phyloP scores from a whole-genome alignment of 2,113 vertebrate species.

The Girardinichthys multiradiatus region DNA sequence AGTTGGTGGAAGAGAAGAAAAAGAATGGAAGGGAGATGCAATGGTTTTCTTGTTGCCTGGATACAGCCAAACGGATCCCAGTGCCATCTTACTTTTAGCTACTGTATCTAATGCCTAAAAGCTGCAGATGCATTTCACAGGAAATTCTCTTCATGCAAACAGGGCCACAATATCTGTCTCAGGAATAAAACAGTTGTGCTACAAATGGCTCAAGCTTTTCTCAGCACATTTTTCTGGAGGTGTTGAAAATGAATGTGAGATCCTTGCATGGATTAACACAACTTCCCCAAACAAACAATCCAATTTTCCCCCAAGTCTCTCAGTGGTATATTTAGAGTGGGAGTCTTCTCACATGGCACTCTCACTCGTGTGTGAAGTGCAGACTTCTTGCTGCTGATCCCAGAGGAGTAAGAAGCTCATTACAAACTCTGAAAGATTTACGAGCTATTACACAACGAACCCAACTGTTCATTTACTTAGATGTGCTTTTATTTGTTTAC shows the following conservation, averaged over 20 bases:
- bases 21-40: constrained; percentile 25
- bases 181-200: not conserved
- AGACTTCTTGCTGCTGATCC: constrained; percentile 59
- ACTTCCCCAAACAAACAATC: constrained; percentile 61
- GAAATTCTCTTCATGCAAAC: not conserved
- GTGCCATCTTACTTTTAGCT: constrained; percentile 38
- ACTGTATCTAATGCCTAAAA: constrained; percentile 46
- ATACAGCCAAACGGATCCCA: constrained; percentile 53
- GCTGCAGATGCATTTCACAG: constrained; percentile 29
- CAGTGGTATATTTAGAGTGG: constrained; percentile 44
- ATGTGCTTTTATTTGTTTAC: constrained; percentile 74
- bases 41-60: constrained; percentile 76
- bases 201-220: not conserved
- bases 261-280: constrained; percentile 56
- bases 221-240: not conserved
- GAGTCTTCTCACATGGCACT: constrained; percentile 36
- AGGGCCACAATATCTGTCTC: not conserved
- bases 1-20: constrained; percentile 30
- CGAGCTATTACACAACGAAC: constrained; percentile 69
- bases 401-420: constrained; percentile 71
- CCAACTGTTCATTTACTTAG: constrained; percentile 68
- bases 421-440: constrained; percentile 75
- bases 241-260: constrained; percentile 13
- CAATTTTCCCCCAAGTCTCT: constrained; percentile 27
- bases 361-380: constrained; percentile 54